Evolutionary conservation across 2,888 invertebrate species (phyloP).

Genomic region (Pseudanteris insignis): DNA sequence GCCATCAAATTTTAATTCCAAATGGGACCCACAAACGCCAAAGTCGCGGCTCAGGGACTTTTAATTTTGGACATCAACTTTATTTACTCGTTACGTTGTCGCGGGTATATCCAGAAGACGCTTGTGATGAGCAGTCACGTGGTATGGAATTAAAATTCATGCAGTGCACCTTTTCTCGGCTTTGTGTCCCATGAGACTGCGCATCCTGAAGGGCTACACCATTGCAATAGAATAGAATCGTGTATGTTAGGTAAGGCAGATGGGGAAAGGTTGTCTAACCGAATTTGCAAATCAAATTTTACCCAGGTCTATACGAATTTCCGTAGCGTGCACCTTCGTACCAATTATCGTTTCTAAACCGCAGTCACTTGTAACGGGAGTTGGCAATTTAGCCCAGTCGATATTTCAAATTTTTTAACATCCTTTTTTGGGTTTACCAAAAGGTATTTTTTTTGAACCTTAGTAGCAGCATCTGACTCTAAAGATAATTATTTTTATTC

Average conservation of each 20-base stretch:
- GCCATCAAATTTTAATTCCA: no score
- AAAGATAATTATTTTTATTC: no score
- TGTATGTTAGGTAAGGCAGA: slow-evolving; percentile 34
- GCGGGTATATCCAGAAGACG: slow-evolving; percentile 48
- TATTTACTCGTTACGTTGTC: slow-evolving; percentile 58
- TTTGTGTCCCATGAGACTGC: slow-evolving; percentile 55
- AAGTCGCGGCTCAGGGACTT: no score
- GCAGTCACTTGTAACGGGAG: slow-evolving; percentile 51
- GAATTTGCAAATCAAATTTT: slow-evolving; percentile 64
- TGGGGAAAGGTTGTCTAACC: slow-evolving; percentile 53
- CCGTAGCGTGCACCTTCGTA: slow-evolving; percentile 53
- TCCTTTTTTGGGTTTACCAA: slow-evolving; percentile 3
- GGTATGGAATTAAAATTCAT: slow-evolving; percentile 62
- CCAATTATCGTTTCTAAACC: slow-evolving; percentile 58
- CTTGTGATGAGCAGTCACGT: slow-evolving; percentile 45
- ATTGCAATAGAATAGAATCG: slow-evolving; percentile 46
- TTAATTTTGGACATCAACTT: slow-evolving; percentile 62
- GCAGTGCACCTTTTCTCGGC: slow-evolving; percentile 59
- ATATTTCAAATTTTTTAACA: slow-evolving; percentile 10
- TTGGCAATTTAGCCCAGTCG: slow-evolving; percentile 40
- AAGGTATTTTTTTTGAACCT: slow-evolving; percentile 4
- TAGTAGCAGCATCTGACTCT: no score
- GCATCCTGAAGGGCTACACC: slow-evolving; percentile 50
- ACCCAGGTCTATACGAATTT: slow-evolving; percentile 53
- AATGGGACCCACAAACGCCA: no score